Conservation (phyloP, 2,113 vertebrate genomes). For the Probosciger aterrimus region DNA sequence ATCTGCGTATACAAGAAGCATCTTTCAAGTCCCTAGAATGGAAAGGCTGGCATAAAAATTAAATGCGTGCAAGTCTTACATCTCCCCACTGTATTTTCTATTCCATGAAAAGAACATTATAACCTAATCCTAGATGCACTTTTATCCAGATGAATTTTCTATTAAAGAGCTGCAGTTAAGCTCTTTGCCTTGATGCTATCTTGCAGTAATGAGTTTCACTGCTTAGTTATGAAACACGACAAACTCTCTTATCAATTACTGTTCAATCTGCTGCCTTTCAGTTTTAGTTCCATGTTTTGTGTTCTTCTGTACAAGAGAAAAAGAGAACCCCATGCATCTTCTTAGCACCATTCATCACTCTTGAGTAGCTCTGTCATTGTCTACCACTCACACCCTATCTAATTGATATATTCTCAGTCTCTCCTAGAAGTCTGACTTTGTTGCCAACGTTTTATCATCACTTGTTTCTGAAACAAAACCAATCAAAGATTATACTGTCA, state of each 20-base stretch:
- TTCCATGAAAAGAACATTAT: background rate
- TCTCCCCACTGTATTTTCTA: background rate
- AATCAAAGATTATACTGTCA: background rate
- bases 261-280: background rate
- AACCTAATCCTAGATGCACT: slow-evolving; percentile 20
- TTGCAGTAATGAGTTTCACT: background rate
- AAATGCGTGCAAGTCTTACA: background rate
- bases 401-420: background rate
- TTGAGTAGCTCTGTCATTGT: background rate
- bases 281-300: background rate
- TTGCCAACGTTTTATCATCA: background rate
- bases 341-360: background rate
- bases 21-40: background rate
- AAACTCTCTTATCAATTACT: background rate
- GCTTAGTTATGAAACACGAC: slow-evolving; percentile 1
- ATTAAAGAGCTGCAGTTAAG: slow-evolving; percentile 17
- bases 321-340: background rate
- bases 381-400: background rate
- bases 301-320: background rate
- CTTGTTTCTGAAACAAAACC: background rate
- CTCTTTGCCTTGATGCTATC: slow-evolving; percentile 1
- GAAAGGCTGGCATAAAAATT: background rate
- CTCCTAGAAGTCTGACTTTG: background rate
- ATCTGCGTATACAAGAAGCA: background rate
- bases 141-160: slow-evolving; percentile 31